Base-by-base conservation (phyloP, 2,113 vertebrate genomes). In the Menura novaehollandiae region DNA sequence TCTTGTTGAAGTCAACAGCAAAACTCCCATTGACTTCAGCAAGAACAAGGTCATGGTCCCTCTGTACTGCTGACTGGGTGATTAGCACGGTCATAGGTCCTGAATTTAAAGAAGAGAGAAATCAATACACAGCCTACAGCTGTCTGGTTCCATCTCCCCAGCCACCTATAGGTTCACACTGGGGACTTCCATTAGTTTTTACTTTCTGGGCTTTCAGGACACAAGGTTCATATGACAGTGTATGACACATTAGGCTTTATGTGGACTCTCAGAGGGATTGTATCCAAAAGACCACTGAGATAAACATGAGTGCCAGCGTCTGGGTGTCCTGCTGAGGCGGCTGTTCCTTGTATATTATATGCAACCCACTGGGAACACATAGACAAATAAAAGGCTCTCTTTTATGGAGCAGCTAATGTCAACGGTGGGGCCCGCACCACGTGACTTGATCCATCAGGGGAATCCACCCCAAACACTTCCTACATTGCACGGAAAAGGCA, bases 1-100 rank as follows among this genome's bases (percentile, higher is more conserved):
- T 89, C 73, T 43, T 71, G 59, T 49, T 92, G 64, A 92, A 96
- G 69, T 33, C 94, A 91, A 92, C 56, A 87, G 77, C 80, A 92
- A 66, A 95, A 72, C 41, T 91, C 52, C 46, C 73, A 64, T 9
- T 94, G 89, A 95, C 93, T 92, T 79, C 49, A 89, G 62, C 91
- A 85, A 87, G 68, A 92, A 35, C 84, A 92, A 95, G 80, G 91
- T 89, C 86, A 44, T 2, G 19, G 51, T 84, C 68, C 33, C 55
- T 9, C 59, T 33, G 24, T 7, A 30, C 43, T 62, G 63, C 75
- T 86, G 79, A 58, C 67, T 71, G 75, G 56, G 59, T 75, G 91
- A 75, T 15, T 15, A 58, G 72, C 76, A 72, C 1, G 1, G 73
- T 12, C 93, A 76, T 7, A 75, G 80, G 69, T 59, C 77, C 64